Evolutionary conservation across 2,113 vertebrate species (phyloP), one percentile per base, ranked within the genome.

Genomic region (Vulpes lagopus): DNA sequence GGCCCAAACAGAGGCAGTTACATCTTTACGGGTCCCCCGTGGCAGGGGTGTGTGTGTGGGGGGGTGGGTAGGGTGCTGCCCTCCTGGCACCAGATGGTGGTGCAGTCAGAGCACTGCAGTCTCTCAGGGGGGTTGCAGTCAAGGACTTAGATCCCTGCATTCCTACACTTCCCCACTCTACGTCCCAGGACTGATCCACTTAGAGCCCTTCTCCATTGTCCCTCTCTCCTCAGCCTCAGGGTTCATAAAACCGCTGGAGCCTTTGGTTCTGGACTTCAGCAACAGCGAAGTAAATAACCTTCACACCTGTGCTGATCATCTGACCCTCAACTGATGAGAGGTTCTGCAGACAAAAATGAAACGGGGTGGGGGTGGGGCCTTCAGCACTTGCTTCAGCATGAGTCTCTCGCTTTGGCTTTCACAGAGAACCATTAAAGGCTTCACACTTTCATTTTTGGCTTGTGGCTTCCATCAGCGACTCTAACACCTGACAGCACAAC

Each of bases 381-480:
- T 81, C 16, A 62, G 27, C 49, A 59, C 51, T 81, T 74, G 82
- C 25, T 87, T 67, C 6, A 9, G 12, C 60, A 67, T 74, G 79
- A 87, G 64, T 38, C 14, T 88, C 86, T 93, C 65, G 57, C 12
- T 91, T 92, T 35, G 16, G 59, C 4, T 69, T 38, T 43, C 71
- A 49, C 25, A 74, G 35, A 87, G 35, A 74, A 35, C 71, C 27
- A 96, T 59, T 89, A 71, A 86, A 92, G 11, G 9, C 27, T 87
- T 74, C 51, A 60, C 8, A 17, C 86, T 93, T 83, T 78, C 8
- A n/a, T 32, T 84, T 94, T 27, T 59, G 67, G 57, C 51, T 60
- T 81, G 27, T 59, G 84, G 30, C 35, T 92, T 94, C 84, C 91
- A 89, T 94, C 27, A 51, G 16, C 32, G n/a, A 57, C 53, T 88